These are phyloP conservation scores for Rhabdophis nuchalis DNA, from an alignment of 2,797 vertebrate genomes.

Conservation along the genomic window DNA sequence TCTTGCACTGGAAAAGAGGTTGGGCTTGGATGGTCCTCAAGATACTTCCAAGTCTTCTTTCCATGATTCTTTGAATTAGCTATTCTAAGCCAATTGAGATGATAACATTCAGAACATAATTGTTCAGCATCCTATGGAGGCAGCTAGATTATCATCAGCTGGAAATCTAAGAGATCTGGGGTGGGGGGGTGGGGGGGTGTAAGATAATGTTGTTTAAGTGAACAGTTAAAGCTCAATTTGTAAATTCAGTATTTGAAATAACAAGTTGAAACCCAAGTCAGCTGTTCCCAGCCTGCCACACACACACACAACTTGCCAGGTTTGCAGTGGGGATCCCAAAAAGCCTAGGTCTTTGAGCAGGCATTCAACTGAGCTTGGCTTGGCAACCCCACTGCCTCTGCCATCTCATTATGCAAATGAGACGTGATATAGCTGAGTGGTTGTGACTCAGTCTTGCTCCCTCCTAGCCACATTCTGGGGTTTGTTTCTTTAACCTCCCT, in stretches of 20 bases:
- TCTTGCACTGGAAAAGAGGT: not conserved
- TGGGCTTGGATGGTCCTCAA: not conserved
- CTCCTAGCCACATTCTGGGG: not conserved
- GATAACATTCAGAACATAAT: not conserved
- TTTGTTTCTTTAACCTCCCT: slow-evolving; percentile 9
- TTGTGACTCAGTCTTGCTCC: slow-evolving; percentile 22
- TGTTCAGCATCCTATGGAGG: not conserved
- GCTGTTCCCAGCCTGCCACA: not conserved
- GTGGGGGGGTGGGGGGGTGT: no score
- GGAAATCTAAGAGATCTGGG: not conserved
- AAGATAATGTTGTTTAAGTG: not conserved
- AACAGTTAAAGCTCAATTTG: not conserved
- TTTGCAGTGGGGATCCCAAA: not conserved
- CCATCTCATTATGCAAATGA: not conserved
- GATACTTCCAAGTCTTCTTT: not conserved
- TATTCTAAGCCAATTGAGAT: not conserved
- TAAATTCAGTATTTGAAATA: not conserved
- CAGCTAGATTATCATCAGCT: not conserved
- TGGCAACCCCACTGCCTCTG: not conserved
- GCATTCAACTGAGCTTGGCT: not conserved
- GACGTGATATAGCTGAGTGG: not conserved
- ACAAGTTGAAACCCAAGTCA: not conserved
- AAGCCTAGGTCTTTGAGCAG: not conserved
- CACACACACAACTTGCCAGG: not conserved
- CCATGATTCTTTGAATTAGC: not conserved